Base-by-base conservation (phyloP, 2,888 invertebrate species). In the Orgyia antiqua region DNA sequence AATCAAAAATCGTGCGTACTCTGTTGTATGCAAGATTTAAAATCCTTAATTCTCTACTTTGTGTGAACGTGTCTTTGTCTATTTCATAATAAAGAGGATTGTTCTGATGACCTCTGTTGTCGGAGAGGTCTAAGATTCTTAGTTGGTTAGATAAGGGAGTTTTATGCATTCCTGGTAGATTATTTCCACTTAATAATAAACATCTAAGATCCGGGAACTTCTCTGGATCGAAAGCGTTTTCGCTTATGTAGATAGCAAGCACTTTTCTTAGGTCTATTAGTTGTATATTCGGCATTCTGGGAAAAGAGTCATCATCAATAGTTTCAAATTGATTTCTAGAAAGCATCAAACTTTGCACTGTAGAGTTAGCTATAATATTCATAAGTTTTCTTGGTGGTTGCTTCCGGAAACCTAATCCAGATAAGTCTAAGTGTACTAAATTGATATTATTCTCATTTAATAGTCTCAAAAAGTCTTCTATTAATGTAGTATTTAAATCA, bases 291-390 rank as follows among this genome's bases (percentile, higher is more conserved):
- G 73, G 64, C 89, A 90, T 90, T 23, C 31, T 33, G 1, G 89
- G 89, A 54, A 90, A 90, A 2, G 70, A 62, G n/a, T 82, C 68
- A 6, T 82, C 71, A 7, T 56, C 51, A 4, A 90, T 75, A 1
- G 77, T 58, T 66, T 89, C 88, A 49, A 90, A 89, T 45, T 88
- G 88, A 52, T 90, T 90, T 28, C 79, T 63, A 0, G 87, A 72
- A 21, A 90, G 52, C 30, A 70, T 72, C 24, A 90, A 60, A 26
- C 67, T 63, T 13, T 70, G 79, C 21, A 90, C 76, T 2, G 83
- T 87, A 0, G 88, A 80, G 9, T 75, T 64, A 4, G 88, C 86
- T 27, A 90, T 82, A 1, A 83, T 68, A 33, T 82, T 59, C 50
- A 90, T 59, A 4, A 90, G 51, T 2, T 61, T 43, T 34, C 50